Conservation (phyloP, 2,888 invertebrate genomes). For the Cordilura impudica region DNA sequence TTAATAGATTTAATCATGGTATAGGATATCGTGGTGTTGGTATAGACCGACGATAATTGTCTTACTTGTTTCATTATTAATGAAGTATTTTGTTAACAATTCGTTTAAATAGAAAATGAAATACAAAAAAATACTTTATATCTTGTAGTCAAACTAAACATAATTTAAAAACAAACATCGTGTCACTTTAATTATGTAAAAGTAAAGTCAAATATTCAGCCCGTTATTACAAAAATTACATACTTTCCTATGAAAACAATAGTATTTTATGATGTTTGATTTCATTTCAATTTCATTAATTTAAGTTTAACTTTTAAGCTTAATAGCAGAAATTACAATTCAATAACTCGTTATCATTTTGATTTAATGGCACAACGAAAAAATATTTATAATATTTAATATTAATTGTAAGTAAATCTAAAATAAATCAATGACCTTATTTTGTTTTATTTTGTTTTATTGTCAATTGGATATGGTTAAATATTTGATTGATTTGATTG, state of each 20-base stretch:
- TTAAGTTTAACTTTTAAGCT: conserved; percentile 26
- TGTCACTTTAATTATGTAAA: not conserved
- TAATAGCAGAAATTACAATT: conserved; percentile 12
- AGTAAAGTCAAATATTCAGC: not conserved
- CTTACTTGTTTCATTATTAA: too few relatives aligned
- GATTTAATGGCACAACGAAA: not conserved
- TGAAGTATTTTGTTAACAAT: too few relatives aligned
- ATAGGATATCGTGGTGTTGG: too few relatives aligned
- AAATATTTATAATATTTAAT: not conserved
- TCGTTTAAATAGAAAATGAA: too few relatives aligned
- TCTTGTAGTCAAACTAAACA: too few relatives aligned
- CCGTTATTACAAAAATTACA: not conserved
- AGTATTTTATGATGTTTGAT: not conserved
- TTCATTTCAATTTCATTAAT: conserved; percentile 53
- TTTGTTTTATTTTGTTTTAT: not conserved
- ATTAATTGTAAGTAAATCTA: conserved; percentile 26
- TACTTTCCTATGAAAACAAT: not conserved
- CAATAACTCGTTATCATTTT: conserved; percentile 29
- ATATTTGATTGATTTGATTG: not conserved
- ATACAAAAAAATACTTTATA: too few relatives aligned
- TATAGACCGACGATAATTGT: too few relatives aligned
- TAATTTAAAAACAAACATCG: too few relatives aligned
- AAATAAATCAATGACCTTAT: conserved; percentile 22
- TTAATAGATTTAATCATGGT: too few relatives aligned
- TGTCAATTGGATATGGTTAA: not conserved